A percentile compares a stretch with the other conserved stretches of the same genome.
These are phyloP conservation scores for Cephus nigrinus DNA, from an alignment of 2,888 invertebrate genomes.

Conservation along the genomic window DNA sequence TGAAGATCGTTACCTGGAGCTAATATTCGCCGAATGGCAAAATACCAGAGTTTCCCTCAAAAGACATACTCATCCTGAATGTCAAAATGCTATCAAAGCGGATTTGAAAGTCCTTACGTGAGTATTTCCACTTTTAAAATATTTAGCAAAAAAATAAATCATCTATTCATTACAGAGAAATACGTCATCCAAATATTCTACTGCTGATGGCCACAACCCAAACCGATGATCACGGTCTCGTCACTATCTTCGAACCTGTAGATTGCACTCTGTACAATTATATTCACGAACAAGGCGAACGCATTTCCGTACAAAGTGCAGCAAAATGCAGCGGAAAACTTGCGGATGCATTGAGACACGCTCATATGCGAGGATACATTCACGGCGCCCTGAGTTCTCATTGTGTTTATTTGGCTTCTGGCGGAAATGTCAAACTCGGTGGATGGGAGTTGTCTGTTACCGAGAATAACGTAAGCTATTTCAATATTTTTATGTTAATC, in stretches of 20 bases:
- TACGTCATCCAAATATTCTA: constrained; percentile 53
- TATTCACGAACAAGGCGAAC: constrained; percentile 54
- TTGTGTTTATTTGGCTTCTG: constrained; percentile 50
- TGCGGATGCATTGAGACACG: constrained; percentile 50
- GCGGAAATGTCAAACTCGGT: constrained; percentile 51
- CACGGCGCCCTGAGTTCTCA: constrained; percentile 56
- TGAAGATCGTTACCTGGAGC: constrained; percentile 52
- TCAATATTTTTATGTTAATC: not conserved
- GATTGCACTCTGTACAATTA: constrained; percentile 55
- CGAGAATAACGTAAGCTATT: constrained; percentile 35
- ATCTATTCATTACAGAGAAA: constrained; percentile 37
- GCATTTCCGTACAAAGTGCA: constrained; percentile 48
- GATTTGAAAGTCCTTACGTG: constrained; percentile 52
- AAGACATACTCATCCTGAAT: constrained; percentile 48
- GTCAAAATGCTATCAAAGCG: constrained; percentile 45
- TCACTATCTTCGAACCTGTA: constrained; percentile 53
- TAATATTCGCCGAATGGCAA: constrained; percentile 56
- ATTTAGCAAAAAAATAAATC: constrained; percentile 4
- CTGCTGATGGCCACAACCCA: constrained; percentile 53
- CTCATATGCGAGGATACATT: constrained; percentile 53
- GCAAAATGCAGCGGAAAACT: constrained; percentile 50
- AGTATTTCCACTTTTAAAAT: constrained; percentile 13
- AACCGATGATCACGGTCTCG: constrained; percentile 46
- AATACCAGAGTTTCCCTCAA: constrained; percentile 50
- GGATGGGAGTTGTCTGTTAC: constrained; percentile 55